Conservation (phyloP, 2,888 invertebrate species). For the Andrena minutula region DNA sequence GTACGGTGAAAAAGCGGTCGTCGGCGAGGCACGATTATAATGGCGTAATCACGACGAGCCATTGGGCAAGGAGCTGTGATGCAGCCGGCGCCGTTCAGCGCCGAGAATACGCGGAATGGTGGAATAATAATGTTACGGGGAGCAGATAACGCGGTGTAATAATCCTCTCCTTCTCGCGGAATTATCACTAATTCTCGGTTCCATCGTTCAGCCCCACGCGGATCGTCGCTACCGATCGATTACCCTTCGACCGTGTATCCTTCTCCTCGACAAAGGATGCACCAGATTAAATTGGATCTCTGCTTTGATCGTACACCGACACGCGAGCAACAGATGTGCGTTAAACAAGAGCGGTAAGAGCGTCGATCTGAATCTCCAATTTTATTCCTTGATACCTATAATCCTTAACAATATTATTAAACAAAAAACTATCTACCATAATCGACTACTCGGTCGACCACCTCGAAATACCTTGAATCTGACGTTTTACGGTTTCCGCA, state of each 20-base stretch:
- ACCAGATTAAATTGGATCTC: background rate
- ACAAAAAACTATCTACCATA: conserved; percentile 19
- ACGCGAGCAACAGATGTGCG: background rate
- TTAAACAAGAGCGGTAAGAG: background rate
- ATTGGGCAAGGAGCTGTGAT: conserved; percentile 64
- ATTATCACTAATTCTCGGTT: conserved; percentile 39
- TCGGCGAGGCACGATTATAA: conserved; percentile 61
- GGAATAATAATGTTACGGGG: conserved; percentile 55
- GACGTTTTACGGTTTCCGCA: conserved; percentile 48
- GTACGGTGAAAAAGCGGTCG: conserved; percentile 65
- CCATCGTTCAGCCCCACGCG: background rate
- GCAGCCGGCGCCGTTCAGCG: conserved; percentile 24
- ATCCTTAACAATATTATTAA: no score
- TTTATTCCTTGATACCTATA: no score
- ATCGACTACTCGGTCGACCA: conserved; percentile 41
- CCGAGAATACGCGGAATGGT: conserved; percentile 39
- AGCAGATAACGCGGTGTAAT: conserved; percentile 47
- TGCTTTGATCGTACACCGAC: background rate
- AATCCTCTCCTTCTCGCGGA: conserved; percentile 7
- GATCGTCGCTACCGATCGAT: conserved; percentile 2
- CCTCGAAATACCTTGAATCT: conserved; percentile 50
- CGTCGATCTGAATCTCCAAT: background rate
- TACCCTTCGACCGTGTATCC: conserved; percentile 10
- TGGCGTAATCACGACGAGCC: conserved; percentile 64
- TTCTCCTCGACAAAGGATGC: background rate